Conservation (phyloP, 30 jellyfish, hydroid and myxozoan genomes). For the Aurelia aurita region DNA sequence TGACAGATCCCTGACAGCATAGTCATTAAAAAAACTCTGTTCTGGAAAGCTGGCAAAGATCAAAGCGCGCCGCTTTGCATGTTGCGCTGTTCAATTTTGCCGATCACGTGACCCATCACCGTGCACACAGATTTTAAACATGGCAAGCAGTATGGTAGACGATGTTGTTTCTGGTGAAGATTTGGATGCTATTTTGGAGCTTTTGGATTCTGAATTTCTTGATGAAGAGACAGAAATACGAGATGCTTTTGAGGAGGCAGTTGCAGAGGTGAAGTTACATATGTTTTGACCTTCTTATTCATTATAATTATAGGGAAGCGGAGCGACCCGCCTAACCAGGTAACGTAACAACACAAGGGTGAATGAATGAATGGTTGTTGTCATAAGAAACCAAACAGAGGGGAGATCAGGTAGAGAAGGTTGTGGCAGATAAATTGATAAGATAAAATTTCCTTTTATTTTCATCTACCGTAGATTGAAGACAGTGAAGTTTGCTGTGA, state of each 20-base stretch:
- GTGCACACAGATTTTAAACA: constrained; percentile 13
- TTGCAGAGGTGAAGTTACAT: neutral
- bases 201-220: neutral
- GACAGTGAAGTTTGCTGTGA: neutral
- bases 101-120: neutral
- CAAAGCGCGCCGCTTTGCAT: constrained; percentile 13
- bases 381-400: neutral
- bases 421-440: neutral
- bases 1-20: too few species aligned
- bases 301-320: too few species aligned
- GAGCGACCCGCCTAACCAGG: too few species aligned
- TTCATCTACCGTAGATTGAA: neutral
- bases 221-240: neutral
- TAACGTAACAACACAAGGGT: too few species aligned
- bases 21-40: neutral
- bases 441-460: too few species aligned
- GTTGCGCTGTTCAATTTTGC: neutral
- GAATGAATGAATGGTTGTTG: too few species aligned
- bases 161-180: constrained; percentile 7
- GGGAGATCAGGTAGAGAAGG: neutral
- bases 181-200: constrained; percentile 9
- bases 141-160: neutral
- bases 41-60: neutral
- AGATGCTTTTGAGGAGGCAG: neutral
- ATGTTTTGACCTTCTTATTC: too few species aligned